These are phyloP conservation scores for Phyllotreta cruciferae DNA, from an alignment of 2,888 invertebrate genomes.

Conservation along the genomic window DNA sequence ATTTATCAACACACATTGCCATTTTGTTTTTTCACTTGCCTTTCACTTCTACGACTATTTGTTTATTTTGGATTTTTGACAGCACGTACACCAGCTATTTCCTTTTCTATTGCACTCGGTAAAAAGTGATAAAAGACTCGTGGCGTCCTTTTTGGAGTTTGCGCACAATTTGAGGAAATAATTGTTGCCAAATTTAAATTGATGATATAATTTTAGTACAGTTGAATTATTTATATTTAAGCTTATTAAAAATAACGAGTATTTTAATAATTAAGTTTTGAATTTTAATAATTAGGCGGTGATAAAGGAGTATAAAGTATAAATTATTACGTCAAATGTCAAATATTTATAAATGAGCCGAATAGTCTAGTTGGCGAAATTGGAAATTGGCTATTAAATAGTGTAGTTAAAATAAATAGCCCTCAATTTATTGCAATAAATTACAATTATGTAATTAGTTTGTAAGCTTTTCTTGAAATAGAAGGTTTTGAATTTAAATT, in stretches of 20 bases:
- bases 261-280: too few species aligned
- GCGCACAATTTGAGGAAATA: slow-evolving; percentile 8
- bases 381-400: background rate
- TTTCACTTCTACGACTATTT: background rate
- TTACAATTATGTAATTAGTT: too few species aligned
- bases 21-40: slow-evolving; percentile 32
- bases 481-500: background rate
- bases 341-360: too few species aligned
- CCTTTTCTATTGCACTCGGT: background rate
- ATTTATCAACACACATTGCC: slow-evolving; percentile 24
- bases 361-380: background rate
- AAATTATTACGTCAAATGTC: too few species aligned
- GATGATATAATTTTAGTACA: slow-evolving; percentile 8
- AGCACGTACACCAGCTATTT: background rate
- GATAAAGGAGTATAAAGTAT: too few species aligned
- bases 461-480: background rate
- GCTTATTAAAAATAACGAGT: background rate
- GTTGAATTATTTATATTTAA: background rate
- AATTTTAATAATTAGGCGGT: too few species aligned
- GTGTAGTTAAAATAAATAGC: background rate
- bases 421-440: too few species aligned
- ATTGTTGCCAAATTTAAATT: slow-evolving; percentile 11
- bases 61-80: slow-evolving; percentile 13
- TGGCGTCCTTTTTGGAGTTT: slow-evolving; percentile 10
- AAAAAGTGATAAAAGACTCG: slow-evolving; percentile 8